phyloP scores from a whole-genome alignment of 2,113 vertebrate genomes.

The Pyrgilauda ruficollis region DNA sequence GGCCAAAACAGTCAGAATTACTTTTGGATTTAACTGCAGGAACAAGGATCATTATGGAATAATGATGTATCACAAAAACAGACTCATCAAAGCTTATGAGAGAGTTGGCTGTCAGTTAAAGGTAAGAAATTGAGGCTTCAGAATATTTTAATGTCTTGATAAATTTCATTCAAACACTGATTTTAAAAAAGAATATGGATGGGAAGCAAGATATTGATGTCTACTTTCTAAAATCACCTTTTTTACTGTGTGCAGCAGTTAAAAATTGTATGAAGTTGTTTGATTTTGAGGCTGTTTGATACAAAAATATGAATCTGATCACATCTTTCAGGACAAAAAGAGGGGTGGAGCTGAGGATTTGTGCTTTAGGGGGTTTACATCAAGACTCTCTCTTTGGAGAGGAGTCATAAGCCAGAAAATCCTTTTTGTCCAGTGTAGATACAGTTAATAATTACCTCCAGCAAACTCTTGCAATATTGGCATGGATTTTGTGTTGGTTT shows the following conservation, averaged over 20 bases:
- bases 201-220: background rate
- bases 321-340: background rate
- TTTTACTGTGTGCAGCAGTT: background rate
- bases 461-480: background rate
- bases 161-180: background rate
- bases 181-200: background rate
- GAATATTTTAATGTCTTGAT: background rate
- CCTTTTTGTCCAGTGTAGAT: background rate
- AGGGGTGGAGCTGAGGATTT: background rate
- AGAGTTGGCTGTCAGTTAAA: conserved; percentile 90
- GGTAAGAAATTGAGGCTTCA: conserved; percentile 70
- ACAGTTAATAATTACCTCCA: background rate
- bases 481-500: background rate
- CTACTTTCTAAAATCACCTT: background rate
- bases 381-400: background rate
- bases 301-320: accelerated
- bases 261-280: background rate
- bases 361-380: background rate
- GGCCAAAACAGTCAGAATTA: conserved; percentile 84
- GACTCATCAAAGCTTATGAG: conserved; percentile 95
- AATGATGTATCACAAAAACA: conserved; percentile 98
- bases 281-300: background rate
- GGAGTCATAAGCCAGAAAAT: background rate
- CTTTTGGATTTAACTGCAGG: conserved; percentile 94
- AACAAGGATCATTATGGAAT: conserved; percentile 95